Base-by-base conservation (phyloP, 23 tunicate species). In the Botrylloides violaceus region DNA sequence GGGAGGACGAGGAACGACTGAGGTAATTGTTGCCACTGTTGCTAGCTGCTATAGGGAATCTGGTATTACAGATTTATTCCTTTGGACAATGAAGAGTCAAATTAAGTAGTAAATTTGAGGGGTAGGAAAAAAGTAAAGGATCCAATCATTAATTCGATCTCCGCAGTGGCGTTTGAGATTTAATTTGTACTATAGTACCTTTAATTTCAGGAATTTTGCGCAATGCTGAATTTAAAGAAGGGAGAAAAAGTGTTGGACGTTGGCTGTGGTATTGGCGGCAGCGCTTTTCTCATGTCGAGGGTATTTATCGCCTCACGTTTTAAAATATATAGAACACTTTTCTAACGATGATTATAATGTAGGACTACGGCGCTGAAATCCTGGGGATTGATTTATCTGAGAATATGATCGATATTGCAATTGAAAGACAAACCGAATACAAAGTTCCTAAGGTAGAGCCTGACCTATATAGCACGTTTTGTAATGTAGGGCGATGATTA, bases 181-280 rank as follows among this genome's bases (percentile, higher is more conserved):
- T n/a, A n/a, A n/a, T n/a, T n/a, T n/a, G n/a, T n/a, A n/a, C n/a
- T n/a, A n/a, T n/a, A n/a, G n/a, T n/a, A n/a, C n/a, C n/a, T 47
- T 47, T 47, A 12, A 47, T 59, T 28, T 36, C 81, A 66, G 76
- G 81, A 77, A 25, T 66, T 77, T 30, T 29, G 39, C 30, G 27
- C 19, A 21, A 71, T 15, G 32, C 47, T 77, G 26, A 36, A 29
- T 9, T 25, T 77, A 62, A 77, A 71, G 25, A 36, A 58, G 2
- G 81, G 81, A 6, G 35, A 66, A 23, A 68, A 30, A 48, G 76
- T 77, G 1, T 49, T 77, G 76, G 81, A 77, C 70, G 81, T 77
- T 71, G 81, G 81, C 1, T 77, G 81, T 26, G 81, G 81, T 34
- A 77, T 77, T 19, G 81, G 81, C 23, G 81, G 81, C 24, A 66